Evolutionary conservation across 2,113 vertebrate species (phyloP).

Genomic region (Oreocharis arfaki): DNA sequence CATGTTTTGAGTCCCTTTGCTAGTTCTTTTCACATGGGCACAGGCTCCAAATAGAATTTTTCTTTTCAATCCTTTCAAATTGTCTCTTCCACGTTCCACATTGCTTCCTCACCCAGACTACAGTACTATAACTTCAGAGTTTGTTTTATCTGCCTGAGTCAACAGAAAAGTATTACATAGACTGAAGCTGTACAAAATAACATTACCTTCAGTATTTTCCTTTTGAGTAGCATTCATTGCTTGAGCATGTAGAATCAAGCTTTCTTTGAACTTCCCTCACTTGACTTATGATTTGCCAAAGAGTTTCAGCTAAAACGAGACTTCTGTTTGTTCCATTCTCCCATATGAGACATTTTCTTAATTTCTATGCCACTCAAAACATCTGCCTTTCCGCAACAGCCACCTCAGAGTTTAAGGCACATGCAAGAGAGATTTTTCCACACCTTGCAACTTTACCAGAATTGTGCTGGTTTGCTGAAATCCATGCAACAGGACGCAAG

Average conservation of each 20-base stretch:
- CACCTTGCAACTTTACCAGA: neutral
- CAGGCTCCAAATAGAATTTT: neutral
- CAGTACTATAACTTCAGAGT: neutral
- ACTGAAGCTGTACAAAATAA: neutral
- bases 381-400: neutral
- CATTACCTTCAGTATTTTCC: neutral
- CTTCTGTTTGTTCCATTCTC: neutral
- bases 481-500: neutral
- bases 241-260: neutral
- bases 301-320: neutral
- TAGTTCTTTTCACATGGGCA: neutral
- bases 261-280: neutral
- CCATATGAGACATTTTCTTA: neutral
- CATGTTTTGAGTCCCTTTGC: neutral
- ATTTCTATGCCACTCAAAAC: neutral
- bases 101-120: neutral
- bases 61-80: neutral
- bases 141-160: neutral
- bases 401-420: neutral
- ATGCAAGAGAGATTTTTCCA: neutral
- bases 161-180: neutral
- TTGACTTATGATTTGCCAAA: neutral
- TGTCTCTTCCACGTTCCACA: neutral
- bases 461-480: neutral
- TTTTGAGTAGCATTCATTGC: neutral